Base-by-base conservation (phyloP, 1,140 invertebrate species). In the Listronotus oregonensis region DNA sequence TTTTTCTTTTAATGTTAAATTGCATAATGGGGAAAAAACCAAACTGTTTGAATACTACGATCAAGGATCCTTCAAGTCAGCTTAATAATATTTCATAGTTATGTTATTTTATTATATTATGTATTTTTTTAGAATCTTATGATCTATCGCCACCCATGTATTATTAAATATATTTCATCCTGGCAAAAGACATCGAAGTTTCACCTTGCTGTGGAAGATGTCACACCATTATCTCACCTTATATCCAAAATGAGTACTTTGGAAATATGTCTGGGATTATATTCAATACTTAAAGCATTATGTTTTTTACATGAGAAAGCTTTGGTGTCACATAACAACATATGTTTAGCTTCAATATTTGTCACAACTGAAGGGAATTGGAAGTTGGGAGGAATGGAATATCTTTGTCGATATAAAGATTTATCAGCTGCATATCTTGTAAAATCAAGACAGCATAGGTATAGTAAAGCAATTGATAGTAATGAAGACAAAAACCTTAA, bases 331-430 rank as follows among this genome's bases (percentile, higher is more conserved):
- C 93, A 95, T 75, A 91, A 94, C 57, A 94, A 94, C 80, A 79
- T 95, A 15, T 88, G 89, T 73, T 82, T 85, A 60, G 85, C 87
- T 68, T 87, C 91, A n/a, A 84, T 95, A 59, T 94, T 92, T 80
- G 87, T 94, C 4, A 87, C 87, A 8, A 82, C 85, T 12, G 90
- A 93, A 79, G 91, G 91, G 6, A 87, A 83, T 61, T 95, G 92
- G 92, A 91, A 90, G 77, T 80, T 95, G 12, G 90, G 90, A 15
- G 91, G 90, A 5, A 80, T 94, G 55, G 91, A 94, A 75, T 91
- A 89, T 80, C 80, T 91, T 0, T 91, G 89, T 78, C 82, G 84
- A 70, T 87, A 88, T 72, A 79, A 79, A 57, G 89, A 92, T 47
- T 79, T 91, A 10, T 90, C 84, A 34, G 71, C 80, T 47, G 81